Conservation (phyloP, 2,797 vertebrate species). For the Nasua narica region DNA sequence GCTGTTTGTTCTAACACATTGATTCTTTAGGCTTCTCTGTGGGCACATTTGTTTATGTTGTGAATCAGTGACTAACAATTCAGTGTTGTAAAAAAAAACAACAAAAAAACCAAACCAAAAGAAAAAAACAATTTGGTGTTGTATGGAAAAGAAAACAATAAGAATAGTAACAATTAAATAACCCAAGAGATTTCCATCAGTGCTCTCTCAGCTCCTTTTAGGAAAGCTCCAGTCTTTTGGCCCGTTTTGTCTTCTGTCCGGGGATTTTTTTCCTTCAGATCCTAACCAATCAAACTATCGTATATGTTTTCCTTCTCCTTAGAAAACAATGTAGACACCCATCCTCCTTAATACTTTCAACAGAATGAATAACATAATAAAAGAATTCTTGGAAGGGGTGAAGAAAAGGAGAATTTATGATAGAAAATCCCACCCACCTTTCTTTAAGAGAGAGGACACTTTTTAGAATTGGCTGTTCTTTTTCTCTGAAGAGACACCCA, state of each 20-base stretch:
- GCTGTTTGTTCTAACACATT: not conserved
- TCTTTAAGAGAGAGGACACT: not conserved
- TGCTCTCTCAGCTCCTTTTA: not conserved
- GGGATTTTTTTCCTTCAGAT: conserved; percentile 2
- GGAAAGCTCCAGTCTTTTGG: not conserved
- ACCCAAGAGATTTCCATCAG: not conserved
- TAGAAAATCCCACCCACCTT: not conserved
- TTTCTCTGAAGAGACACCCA: not conserved
- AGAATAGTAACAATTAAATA: not conserved
- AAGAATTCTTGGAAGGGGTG: not conserved
- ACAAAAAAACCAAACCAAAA: no score
- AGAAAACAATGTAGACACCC: not conserved
- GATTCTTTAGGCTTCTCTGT: not conserved
- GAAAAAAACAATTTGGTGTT: conserved; percentile 12
- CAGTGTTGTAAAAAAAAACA: conserved; percentile 29
- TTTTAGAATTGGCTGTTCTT: not conserved
- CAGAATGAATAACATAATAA: not conserved
- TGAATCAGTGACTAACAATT: conserved; percentile 35
- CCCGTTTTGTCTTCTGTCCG: not conserved
- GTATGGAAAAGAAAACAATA: conserved; percentile 19
- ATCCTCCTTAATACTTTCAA: not conserved
- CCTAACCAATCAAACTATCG: not conserved
- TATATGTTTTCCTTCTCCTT: not conserved
- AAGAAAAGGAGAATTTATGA: not conserved
- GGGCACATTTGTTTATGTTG: not conserved